Conservation (phyloP, 2,888 invertebrate species). For the Meteorus cinctellus region DNA sequence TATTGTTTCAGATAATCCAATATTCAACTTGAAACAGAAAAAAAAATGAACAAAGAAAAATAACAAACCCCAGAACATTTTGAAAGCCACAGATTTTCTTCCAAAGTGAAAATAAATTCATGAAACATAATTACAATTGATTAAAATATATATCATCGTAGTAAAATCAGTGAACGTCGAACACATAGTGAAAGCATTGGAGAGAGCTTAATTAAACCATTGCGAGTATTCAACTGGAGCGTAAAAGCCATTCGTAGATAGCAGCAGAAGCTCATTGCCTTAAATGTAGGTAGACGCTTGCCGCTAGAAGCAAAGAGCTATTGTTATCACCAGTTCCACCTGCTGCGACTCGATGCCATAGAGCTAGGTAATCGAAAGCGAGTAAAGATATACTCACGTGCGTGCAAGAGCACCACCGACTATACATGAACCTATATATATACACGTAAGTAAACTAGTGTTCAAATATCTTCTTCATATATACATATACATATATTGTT, state of each 20-base stretch:
- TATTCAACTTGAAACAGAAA: not conserved
- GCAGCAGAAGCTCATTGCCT: constrained; percentile 22
- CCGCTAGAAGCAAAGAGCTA: constrained; percentile 21
- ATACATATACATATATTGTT: not conserved
- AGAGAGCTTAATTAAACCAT: constrained; percentile 28
- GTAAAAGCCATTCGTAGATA: constrained; percentile 17
- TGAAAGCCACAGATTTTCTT: not conserved
- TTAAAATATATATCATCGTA: not conserved
- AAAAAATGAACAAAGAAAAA: not conserved
- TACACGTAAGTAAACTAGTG: not conserved
- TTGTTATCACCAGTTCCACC: constrained; percentile 39
- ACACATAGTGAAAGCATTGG: not conserved
- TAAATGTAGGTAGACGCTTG: constrained; percentile 2
- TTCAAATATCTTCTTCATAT: not conserved
- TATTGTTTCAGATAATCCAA: not conserved
- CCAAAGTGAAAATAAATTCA: not conserved
- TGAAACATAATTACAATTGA: not conserved
- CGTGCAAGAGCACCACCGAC: constrained; percentile 1
- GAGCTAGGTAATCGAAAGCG: constrained; percentile 42
- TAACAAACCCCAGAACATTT: not conserved
- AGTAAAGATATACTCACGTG: constrained; percentile 20
- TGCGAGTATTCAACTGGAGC: constrained; percentile 19
- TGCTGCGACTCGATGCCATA: constrained; percentile 43
- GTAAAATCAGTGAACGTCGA: not conserved
- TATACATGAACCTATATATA: not conserved